A percentile compares a stretch with the other conserved stretches of the same genome.
These are phyloP conservation scores for Ctenomys sociabilis DNA, from an alignment of 2,113 vertebrate genomes.

Conservation along the genomic window DNA sequence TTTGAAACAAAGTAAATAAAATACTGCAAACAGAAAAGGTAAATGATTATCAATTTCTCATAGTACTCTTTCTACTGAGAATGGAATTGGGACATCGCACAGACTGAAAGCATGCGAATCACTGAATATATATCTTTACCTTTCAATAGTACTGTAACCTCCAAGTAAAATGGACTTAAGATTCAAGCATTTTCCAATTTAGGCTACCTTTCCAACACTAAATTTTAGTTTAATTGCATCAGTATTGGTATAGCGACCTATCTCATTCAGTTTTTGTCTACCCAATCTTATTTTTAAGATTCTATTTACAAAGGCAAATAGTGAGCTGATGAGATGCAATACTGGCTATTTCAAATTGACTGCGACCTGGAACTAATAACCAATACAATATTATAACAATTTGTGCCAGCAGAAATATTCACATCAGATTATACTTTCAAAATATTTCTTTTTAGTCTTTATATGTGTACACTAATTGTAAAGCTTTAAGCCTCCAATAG, in stretches of 20 bases:
- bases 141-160: neutral
- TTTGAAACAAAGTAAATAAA: slow-evolving; percentile 42
- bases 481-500: neutral
- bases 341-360: slow-evolving; percentile 8
- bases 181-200: neutral
- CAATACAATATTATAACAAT: neutral
- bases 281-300: slow-evolving; percentile 1
- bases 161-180: neutral
- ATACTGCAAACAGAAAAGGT: neutral
- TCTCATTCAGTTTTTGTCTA: neutral
- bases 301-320: neutral
- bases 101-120: neutral
- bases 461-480: neutral
- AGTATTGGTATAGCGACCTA: neutral
- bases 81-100: neutral
- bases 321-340: neutral
- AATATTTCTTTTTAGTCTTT: neutral
- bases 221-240: slow-evolving; percentile 18
- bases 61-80: neutral
- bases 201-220: neutral
- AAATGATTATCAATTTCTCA: neutral
- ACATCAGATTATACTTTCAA: slow-evolving; percentile 13
- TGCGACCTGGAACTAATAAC: slow-evolving; percentile 33
- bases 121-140: neutral
- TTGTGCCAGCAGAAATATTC: neutral